Evolutionary conservation across 2,113 vertebrate species (phyloP).

Genomic region (Antechinus stuartii): DNA sequence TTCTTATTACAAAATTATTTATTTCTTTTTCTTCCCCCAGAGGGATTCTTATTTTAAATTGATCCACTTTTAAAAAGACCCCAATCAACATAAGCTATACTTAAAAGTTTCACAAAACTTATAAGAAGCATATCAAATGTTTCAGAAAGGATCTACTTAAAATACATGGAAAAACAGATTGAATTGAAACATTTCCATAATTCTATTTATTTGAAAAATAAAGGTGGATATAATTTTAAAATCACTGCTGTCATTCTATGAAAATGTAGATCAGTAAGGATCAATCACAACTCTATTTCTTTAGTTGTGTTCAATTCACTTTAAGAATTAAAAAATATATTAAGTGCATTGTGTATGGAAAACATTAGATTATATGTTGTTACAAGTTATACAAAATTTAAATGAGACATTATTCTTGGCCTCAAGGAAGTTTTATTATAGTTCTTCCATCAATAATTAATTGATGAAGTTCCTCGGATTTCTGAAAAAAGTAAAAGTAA

Average conservation of each 20-base stretch:
- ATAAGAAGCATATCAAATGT: neutral
- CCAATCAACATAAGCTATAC: neutral
- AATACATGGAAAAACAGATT: neutral
- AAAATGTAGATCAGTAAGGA: neutral
- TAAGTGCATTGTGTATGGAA: neutral
- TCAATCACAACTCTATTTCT: neutral
- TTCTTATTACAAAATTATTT: neutral
- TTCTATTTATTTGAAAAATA: neutral
- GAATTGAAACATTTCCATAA: neutral
- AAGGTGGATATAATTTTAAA: neutral
- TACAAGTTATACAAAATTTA: neutral
- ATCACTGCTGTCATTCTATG: too few relatives aligned
- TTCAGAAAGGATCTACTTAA: neutral
- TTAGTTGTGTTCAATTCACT: neutral
- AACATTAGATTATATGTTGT: neutral
- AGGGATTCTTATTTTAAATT: neutral
- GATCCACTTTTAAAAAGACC: neutral
- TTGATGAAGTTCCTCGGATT: neutral
- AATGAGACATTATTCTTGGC: neutral
- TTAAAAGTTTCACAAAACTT: neutral
- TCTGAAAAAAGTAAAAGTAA: neutral
- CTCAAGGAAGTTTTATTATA: neutral
- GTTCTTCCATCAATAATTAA: neutral
- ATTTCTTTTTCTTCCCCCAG: neutral
- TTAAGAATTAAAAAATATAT: neutral